phyloP scores from a whole-genome alignment of 92 coral and sea anemone genomes.

The Siderastrea siderea region DNA sequence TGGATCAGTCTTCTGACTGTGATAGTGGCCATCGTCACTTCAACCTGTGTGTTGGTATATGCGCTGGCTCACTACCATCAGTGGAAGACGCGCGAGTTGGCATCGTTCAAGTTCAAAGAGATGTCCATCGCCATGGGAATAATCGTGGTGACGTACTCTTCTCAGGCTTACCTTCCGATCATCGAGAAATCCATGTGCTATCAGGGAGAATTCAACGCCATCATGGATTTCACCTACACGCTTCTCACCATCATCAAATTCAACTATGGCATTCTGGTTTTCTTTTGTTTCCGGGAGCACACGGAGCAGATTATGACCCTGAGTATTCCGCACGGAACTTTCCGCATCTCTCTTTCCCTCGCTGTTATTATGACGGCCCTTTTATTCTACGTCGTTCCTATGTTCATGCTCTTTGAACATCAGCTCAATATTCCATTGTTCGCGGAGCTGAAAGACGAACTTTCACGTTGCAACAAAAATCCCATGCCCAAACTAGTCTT shows the following conservation, averaged over 20 bases:
- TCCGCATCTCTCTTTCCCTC: constrained; percentile 79
- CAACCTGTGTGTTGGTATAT: constrained; percentile 87
- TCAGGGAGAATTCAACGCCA: constrained; percentile 92
- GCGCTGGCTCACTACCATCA: constrained; percentile 74
- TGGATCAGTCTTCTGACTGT: constrained; percentile 90
- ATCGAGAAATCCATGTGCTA: constrained; percentile 89
- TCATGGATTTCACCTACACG: constrained; percentile 93
- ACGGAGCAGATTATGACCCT: constrained; percentile 93
- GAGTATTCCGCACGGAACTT: constrained; percentile 83
- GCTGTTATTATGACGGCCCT: constrained; percentile 87
- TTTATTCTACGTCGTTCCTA: constrained; percentile 89
- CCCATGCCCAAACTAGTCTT: constrained; percentile 78
- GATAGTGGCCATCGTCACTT: constrained; percentile 83
- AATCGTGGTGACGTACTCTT: constrained; percentile 83
- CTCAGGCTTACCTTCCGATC: constrained; percentile 89
- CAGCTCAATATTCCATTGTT: constrained; percentile 87
- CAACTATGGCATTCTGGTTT: constrained; percentile 91
- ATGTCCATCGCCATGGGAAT: constrained; percentile 93
- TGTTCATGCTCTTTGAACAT: constrained; percentile 90
- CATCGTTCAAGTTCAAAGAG: constrained; percentile 80
- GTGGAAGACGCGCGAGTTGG: constrained; percentile 85
- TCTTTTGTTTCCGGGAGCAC: constrained; percentile 88
- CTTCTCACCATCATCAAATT: constrained; percentile 89
- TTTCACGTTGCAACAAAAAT: constrained; percentile 61
- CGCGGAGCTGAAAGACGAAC: constrained; percentile 75